Evolutionary conservation across 2,888 invertebrate genomes (phyloP).

Genomic region (Noctua janthina): DNA sequence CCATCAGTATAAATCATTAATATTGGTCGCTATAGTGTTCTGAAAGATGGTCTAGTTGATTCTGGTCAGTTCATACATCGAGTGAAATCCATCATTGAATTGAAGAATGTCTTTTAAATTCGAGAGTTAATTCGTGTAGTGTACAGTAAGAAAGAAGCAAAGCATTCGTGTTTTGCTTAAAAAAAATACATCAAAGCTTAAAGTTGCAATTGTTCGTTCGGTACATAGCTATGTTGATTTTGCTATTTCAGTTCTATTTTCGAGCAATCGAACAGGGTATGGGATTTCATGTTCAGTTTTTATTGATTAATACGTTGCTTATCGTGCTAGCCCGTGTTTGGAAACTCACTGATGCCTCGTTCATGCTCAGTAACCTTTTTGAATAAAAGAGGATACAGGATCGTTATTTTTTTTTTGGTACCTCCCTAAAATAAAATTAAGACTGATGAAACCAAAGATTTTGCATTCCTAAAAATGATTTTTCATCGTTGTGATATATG

Average conservation of each 20-base stretch:
- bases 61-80: too few relatives aligned
- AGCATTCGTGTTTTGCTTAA: neutral
- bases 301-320: slow-evolving; percentile 10
- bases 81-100: neutral
- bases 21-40: neutral
- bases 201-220: neutral
- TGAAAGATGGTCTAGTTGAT: neutral
- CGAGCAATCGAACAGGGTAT: slow-evolving; percentile 20
- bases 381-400: neutral
- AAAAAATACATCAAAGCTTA: neutral
- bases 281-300: slow-evolving; percentile 21
- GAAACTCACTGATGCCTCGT: neutral
- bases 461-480: neutral
- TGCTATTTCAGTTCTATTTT: slow-evolving; percentile 28
- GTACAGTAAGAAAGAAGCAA: neutral
- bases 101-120: neutral
- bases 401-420: neutral
- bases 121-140: neutral
- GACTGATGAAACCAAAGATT: slow-evolving; percentile 5
- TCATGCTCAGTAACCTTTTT: neutral
- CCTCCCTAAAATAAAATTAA: neutral
- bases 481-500: neutral
- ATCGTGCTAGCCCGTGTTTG: slow-evolving; percentile 10
- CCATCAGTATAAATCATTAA: neutral
- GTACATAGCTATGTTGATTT: slow-evolving; percentile 15